Evolutionary conservation across 2,113 vertebrate species (phyloP).

Genomic region (Acinonyx jubatus): DNA sequence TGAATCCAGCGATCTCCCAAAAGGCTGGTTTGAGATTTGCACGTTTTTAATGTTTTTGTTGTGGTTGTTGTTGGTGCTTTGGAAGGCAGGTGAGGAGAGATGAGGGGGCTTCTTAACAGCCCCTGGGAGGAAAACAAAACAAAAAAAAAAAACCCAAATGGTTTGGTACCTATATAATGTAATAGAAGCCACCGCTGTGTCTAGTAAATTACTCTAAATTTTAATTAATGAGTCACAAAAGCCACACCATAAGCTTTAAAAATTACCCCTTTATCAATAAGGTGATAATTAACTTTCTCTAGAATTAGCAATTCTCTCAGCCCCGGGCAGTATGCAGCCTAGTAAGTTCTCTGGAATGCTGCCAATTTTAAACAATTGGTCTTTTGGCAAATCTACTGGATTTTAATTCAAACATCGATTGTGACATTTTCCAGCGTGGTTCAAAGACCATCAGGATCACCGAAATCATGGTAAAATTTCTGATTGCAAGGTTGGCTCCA

Average conservation of each 20-base stretch:
- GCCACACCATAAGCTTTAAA: slow-evolving; percentile 69
- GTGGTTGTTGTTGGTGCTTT: background rate
- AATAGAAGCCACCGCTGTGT: slow-evolving; percentile 53
- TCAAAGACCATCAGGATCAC: slow-evolving; percentile 21
- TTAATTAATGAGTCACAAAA: slow-evolving; percentile 78
- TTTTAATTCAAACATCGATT: slow-evolving; percentile 66
- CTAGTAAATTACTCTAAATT: slow-evolving; percentile 72
- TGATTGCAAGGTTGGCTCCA: background rate
- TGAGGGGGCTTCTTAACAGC: background rate
- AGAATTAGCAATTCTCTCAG: slow-evolving; percentile 66
- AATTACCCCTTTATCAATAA: slow-evolving; percentile 75
- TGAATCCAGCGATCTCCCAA: background rate
- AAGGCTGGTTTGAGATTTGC: slow-evolving; percentile 5
- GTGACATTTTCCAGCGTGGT: slow-evolving; percentile 43
- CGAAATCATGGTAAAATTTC: background rate
- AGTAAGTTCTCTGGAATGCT: slow-evolving; percentile 58
- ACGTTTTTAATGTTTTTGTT: slow-evolving; percentile 7
- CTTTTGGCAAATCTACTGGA: slow-evolving; percentile 44
- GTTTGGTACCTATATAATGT: slow-evolving; percentile 19
- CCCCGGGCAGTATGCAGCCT: background rate
- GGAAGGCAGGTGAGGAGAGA: slow-evolving; percentile 38
- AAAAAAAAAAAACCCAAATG: background rate
- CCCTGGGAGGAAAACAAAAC: background rate
- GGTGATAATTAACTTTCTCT: slow-evolving; percentile 78
- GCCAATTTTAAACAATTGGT: slow-evolving; percentile 70